phyloP scores from a whole-genome alignment of 2,888 invertebrate genomes.

The Chromoteleia sp. region DNA sequence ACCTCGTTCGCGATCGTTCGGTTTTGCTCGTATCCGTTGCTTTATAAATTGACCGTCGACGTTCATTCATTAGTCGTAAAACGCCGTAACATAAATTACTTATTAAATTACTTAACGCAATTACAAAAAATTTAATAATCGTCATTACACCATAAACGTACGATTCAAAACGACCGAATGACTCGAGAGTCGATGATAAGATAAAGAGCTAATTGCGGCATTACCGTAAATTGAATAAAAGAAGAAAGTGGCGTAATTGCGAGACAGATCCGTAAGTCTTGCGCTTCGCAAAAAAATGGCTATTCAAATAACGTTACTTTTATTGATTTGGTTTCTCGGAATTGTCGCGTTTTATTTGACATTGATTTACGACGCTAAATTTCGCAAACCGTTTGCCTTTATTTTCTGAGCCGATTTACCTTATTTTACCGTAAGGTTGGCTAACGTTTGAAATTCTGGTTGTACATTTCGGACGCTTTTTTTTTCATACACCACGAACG shows the following conservation, averaged over 20 bases:
- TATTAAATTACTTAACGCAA: conserved; percentile 44
- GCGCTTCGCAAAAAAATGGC: conserved; percentile 3
- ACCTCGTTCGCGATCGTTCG: conserved; percentile 17
- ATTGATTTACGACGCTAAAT: conserved; percentile 29
- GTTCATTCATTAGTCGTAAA: conserved; percentile 43
- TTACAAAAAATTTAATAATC: conserved; percentile 50
- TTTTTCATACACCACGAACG: conserved; percentile 8
- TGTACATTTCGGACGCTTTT: conserved; percentile 28
- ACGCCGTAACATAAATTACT: conserved; percentile 30
- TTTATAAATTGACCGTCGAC: conserved; percentile 47
- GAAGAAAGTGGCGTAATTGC: conserved; percentile 34
- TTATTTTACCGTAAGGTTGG: conserved; percentile 31
- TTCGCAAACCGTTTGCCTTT: conserved; percentile 34
- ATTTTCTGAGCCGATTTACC: conserved; percentile 37
- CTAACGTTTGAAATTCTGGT: conserved; percentile 43
- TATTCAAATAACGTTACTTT: conserved; percentile 17
- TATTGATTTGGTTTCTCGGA: conserved; percentile 6
- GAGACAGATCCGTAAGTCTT: conserved; percentile 21
- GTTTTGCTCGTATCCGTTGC: conserved; percentile 36
- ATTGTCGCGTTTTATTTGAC: conserved; percentile 22
- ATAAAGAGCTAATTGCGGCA: conserved; percentile 40
- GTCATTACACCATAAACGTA: conserved; percentile 47
- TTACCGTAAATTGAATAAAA: conserved; percentile 12
- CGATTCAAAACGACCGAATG: not conserved
- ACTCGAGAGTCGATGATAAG: conserved; percentile 23